phyloP scores from a whole-genome alignment of 2,888 invertebrate genomes.

The Horisme vitalbata region DNA sequence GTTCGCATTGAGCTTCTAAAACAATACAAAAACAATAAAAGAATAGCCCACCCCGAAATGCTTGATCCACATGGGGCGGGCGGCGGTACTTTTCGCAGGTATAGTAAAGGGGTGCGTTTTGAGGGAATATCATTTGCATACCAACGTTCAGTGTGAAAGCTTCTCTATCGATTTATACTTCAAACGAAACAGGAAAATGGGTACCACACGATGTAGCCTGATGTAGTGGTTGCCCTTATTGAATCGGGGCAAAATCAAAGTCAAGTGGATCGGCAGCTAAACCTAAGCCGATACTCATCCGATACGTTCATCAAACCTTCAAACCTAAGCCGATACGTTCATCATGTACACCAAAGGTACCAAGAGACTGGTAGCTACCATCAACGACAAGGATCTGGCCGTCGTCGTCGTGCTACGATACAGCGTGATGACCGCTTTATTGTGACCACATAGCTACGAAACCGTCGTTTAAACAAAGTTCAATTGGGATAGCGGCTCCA shows the following conservation, averaged over 20 bases:
- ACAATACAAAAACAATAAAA: neutral
- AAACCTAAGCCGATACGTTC: constrained; percentile 4
- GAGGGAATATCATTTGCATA: constrained; percentile 4
- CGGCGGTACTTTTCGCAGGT: neutral
- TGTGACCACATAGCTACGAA: constrained; percentile 6
- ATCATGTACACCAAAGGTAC: constrained; percentile 7
- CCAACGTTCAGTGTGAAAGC: constrained; percentile 6
- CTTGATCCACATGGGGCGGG: neutral
- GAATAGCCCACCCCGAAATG: neutral
- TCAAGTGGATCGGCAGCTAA: constrained; percentile 1
- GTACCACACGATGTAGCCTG: constrained; percentile 5
- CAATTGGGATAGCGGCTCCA: constrained; percentile 9
- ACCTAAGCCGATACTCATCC: constrained; percentile 2
- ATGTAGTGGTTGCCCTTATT: constrained; percentile 5
- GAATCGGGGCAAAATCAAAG: constrained; percentile 1
- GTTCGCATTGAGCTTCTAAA: constrained; percentile 9
- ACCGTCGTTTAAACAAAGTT: constrained; percentile 14
- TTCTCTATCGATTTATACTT: neutral
- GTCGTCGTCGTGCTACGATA: constrained; percentile 4
- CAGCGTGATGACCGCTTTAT: constrained; percentile 13
- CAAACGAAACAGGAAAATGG: constrained; percentile 1
- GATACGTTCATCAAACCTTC: too few relatives aligned
- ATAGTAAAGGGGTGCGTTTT: neutral
- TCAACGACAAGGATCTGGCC: constrained; percentile 7
- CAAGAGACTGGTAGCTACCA: constrained; percentile 2